Evolutionary conservation across 92 coral and sea anemone species (phyloP).

Genomic region (Muricea muricata): DNA sequence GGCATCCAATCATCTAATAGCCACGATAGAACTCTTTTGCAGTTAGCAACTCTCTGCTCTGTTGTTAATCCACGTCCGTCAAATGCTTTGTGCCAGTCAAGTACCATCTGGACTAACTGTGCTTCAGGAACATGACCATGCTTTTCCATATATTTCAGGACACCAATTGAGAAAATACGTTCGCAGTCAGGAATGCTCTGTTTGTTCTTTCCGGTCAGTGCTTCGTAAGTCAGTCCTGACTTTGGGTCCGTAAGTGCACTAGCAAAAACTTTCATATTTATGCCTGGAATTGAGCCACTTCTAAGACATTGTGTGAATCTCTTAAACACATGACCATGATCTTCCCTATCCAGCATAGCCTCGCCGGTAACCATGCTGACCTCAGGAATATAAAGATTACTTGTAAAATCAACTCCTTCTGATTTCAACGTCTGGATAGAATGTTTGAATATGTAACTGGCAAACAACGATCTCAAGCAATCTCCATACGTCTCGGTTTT

Average conservation of each 20-base stretch:
- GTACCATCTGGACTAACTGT: neutral
- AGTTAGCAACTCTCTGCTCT: neutral
- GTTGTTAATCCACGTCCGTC: conserved; percentile 1
- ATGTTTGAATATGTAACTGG: neutral
- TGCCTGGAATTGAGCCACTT: neutral
- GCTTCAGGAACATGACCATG: conserved; percentile 7
- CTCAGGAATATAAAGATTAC: neutral
- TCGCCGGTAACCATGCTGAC: neutral
- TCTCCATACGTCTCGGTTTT: neutral
- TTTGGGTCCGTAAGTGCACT: neutral
- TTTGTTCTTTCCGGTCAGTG: conserved; percentile 1
- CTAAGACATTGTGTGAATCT: conserved; percentile 9
- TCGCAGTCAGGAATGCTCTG: conserved; percentile 7
- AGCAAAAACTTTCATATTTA: neutral
- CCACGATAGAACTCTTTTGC: neutral
- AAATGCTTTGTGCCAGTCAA: conserved; percentile 10
- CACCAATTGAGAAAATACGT: neutral
- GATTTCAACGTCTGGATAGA: neutral
- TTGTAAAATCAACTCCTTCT: conserved; percentile 4
- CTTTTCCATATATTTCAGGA: neutral
- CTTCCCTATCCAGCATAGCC: conserved; percentile 3
- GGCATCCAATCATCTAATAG: conserved; percentile 26
- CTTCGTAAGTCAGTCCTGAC: conserved; percentile 12
- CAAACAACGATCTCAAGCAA: conserved; percentile 2
- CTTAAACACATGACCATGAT: neutral